Conservation (phyloP, 2,113 vertebrate species). For the Corydoras maculifer region DNA sequence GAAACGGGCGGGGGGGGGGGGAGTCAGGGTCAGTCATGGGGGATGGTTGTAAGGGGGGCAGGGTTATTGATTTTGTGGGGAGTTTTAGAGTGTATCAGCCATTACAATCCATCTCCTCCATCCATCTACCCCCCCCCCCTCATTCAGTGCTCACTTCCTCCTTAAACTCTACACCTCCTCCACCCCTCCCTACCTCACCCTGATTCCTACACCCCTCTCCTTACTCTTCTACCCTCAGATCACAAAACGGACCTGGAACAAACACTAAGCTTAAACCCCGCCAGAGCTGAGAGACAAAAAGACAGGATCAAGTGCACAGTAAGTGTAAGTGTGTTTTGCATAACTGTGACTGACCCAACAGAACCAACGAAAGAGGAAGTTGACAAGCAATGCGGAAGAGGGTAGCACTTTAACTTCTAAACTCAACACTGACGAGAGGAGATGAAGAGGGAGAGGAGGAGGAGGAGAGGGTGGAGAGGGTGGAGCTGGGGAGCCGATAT, state of each 20-base stretch:
- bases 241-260: not conserved
- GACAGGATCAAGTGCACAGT: not conserved
- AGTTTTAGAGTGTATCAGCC: slow-evolving; percentile 42
- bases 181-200: not conserved
- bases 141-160: slow-evolving; percentile 6
- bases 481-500: slow-evolving; percentile 16
- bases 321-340: slow-evolving; percentile 4
- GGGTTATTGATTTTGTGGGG: slow-evolving; percentile 47
- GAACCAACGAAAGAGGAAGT: slow-evolving; percentile 15
- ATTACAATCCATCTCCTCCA: slow-evolving; percentile 38
- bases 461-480: not conserved
- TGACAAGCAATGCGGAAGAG: not conserved
- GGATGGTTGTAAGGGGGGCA: slow-evolving; percentile 3
- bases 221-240: not conserved
- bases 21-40: not conserved
- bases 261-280: too few relatives aligned
- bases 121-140: not conserved
- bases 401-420: not conserved
- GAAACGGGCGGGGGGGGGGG: not conserved
- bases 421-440: not conserved
- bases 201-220: not conserved
- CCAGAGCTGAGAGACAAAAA: too few relatives aligned
- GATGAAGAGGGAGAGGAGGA: too few relatives aligned
- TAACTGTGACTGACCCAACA: slow-evolving; percentile 21
- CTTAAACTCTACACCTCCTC: not conserved